Evolutionary conservation across 2,113 vertebrate species (phyloP), one percentile per base, ranked within the genome.

Genomic region (Cromileptes altivelis): DNA sequence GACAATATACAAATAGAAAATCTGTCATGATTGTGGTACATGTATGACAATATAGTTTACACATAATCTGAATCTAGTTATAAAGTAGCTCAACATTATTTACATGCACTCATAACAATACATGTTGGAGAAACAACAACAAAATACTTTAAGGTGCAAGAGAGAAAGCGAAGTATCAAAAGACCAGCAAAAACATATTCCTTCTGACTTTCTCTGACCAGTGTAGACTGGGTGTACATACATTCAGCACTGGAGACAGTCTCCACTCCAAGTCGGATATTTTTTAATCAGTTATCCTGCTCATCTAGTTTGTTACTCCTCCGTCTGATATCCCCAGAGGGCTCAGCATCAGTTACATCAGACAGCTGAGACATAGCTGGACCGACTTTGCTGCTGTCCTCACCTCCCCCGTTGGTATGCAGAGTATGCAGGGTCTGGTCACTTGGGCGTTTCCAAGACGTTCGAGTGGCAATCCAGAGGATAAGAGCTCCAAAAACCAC

Each of bases 401-500:
- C 93, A 6, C 64, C 3, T 70, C 57, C 76, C 5, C 56, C 92
- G 40, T 81, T 91, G 79, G 91, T 86, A 77, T 80, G 91, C 74
- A 92, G 80, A 58, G 79, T 42, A 84, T 89, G 87, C 30, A 90
- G 45, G 4, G 62, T 84, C 63, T 95, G 89, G 74, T 96, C 97
- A 18, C 73, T 92, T 4, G 98, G 98, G 21, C 98, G 97, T 89
- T 98, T 98, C 98, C 98, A 99, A 1, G 96, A 93, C 0, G 95
- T 84, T 27, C 94, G 97, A 84, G 97, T 98, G 80, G 92, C 96
- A 76, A 99, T 97, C 97, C 97, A 99, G 79, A 99, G 88, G 85
- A 99, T 89, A 6, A 97, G 84, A 2, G 81, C 95, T 33, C 97
- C 98, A 77, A 96, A 99, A 57, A 96, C 23, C 23, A 96, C 81